Evolutionary conservation across 2,113 vertebrate genomes (phyloP).

Genomic region (Triplophysa tibetana): DNA sequence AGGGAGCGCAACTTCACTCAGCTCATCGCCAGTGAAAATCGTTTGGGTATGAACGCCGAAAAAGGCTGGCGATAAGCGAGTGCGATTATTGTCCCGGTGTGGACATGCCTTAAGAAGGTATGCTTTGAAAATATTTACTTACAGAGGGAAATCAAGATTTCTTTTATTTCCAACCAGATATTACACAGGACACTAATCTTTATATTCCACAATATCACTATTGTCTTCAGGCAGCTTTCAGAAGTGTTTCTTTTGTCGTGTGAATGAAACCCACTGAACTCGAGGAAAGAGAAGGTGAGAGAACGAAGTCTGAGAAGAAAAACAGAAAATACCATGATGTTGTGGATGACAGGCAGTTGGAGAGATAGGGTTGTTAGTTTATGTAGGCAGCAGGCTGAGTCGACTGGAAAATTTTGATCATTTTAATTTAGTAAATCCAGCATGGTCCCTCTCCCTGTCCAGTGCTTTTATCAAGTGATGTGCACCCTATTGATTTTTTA

Average conservation of each 20-base stretch:
- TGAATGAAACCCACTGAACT: conserved; percentile 54
- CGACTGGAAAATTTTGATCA: conserved; percentile 99
- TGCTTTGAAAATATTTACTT: no score
- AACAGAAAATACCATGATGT: conserved; percentile 66
- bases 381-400: conserved; percentile 88
- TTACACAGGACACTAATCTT: no score
- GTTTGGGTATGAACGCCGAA: no score
- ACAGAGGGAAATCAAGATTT: no score
- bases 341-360: conserved; percentile 82
- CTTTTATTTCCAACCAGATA: no score
- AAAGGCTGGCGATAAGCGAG: no score
- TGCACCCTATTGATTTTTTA: conserved; percentile 99
- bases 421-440: conserved; percentile 99
- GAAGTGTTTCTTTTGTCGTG: conserved; percentile 17
- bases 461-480: conserved; percentile 92
- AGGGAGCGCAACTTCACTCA: no score
- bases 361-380: conserved; percentile 94
- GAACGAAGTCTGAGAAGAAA: conserved; percentile 54
- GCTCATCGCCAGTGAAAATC: no score
- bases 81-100: no score
- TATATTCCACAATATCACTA: not conserved
- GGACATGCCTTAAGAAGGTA: no score
- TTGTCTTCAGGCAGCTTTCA: not conserved
- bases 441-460: conserved; percentile 83
- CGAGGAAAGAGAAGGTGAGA: conserved; percentile 56